Evolutionary conservation across 1,140 invertebrate species (phyloP).

Genomic region (Neodiprion pinetum): DNA sequence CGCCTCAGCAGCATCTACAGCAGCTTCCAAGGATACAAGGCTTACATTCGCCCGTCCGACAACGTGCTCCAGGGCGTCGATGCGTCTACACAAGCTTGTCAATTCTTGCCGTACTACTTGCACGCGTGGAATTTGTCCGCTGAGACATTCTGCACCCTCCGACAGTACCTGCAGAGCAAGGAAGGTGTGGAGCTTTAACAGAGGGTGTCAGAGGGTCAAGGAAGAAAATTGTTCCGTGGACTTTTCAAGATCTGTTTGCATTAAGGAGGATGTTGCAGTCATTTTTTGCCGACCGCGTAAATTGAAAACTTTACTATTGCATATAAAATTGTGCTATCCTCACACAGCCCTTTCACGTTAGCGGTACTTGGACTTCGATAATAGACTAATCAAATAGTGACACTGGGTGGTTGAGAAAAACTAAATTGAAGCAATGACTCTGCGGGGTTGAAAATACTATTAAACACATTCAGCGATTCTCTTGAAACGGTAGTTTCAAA

Average conservation of each 20-base stretch:
- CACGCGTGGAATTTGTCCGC: constrained; percentile 38
- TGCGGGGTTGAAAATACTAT: background rate
- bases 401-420: no score
- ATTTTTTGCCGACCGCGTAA: no score
- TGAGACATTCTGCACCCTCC: constrained; percentile 38
- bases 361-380: no score
- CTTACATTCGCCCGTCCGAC: constrained; percentile 43
- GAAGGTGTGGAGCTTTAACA: background rate
- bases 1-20: constrained; percentile 44
- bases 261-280: no score
- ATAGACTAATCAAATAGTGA: no score
- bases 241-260: no score
- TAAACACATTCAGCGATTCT: background rate
- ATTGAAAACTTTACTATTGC: no score
- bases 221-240: no score
- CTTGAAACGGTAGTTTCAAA: background rate
- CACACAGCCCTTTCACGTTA: no score
- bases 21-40: constrained; percentile 39
- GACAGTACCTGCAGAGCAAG: constrained; percentile 39
- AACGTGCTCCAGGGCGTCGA: constrained; percentile 44
- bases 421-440: background rate
- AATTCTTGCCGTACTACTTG: constrained; percentile 35
- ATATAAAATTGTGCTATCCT: no score
- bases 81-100: constrained; percentile 34
- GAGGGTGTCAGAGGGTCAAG: no score